These are phyloP conservation scores for Poeciliopsis occidentalis DNA, from an alignment of 2,113 vertebrate species.

Conservation along the genomic window DNA sequence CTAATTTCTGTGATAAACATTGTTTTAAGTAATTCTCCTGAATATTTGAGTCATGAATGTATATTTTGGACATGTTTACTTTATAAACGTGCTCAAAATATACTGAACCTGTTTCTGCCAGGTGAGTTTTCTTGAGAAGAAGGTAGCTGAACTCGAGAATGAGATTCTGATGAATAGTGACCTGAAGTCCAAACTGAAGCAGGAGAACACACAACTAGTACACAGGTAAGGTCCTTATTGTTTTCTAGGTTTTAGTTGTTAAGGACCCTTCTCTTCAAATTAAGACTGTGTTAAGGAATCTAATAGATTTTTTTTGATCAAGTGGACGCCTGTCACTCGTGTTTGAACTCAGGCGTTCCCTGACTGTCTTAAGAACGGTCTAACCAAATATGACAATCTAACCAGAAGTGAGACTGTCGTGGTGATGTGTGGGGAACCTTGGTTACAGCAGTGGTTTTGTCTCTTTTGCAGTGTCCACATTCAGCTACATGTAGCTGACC, in stretches of 20 bases:
- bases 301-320: too few relatives aligned
- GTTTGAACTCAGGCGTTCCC: too few relatives aligned
- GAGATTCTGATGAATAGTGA: slow-evolving; percentile 89
- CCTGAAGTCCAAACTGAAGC: slow-evolving; percentile 92
- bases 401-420: too few relatives aligned
- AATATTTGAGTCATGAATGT: background rate
- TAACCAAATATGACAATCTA: too few relatives aligned
- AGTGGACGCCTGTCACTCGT: too few relatives aligned
- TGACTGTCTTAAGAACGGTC: too few relatives aligned
- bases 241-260: background rate
- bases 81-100: background rate
- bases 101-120: slow-evolving; percentile 52
- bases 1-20: background rate
- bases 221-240: slow-evolving; percentile 85
- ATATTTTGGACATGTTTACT: background rate
- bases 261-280: background rate
- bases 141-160: slow-evolving; percentile 92
- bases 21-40: background rate
- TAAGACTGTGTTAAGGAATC: too few relatives aligned
- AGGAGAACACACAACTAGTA: slow-evolving; percentile 93
- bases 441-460: too few relatives aligned
- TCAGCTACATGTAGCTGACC: too few relatives aligned
- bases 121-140: slow-evolving; percentile 93
- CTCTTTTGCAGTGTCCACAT: too few relatives aligned
- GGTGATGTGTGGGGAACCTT: too few relatives aligned